Percentiles rank a stretch among this genome's conserved stretches.
These are phyloP conservation scores for Carassius carassius DNA, from an alignment of 2,113 vertebrate genomes.

Conservation along the genomic window DNA sequence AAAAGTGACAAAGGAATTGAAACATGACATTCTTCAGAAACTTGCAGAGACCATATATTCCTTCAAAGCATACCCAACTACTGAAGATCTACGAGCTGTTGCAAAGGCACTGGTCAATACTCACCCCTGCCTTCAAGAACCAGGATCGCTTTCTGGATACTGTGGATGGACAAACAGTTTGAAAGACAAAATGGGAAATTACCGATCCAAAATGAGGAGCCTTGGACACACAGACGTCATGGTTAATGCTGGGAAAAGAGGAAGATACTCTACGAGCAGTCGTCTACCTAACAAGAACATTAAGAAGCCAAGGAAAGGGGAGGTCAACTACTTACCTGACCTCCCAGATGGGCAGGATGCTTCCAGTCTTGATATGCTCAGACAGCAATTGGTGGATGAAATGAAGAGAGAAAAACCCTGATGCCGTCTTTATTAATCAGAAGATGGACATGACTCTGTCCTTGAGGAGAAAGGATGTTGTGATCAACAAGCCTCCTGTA, in stretches of 20 bases:
- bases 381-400: conserved; percentile 45
- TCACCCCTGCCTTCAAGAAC: conserved; percentile 10
- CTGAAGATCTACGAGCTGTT: background rate
- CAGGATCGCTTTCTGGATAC: conserved; percentile 19
- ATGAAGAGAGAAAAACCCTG: conserved; percentile 47
- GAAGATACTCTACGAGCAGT: background rate
- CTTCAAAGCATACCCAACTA: conserved; percentile 20
- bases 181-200: conserved; percentile 34
- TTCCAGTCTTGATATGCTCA: background rate
- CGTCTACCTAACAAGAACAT: conserved; percentile 49
- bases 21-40: conserved; percentile 3
- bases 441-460: background rate
- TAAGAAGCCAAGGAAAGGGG: conserved; percentile 48
- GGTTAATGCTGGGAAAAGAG: conserved; percentile 32
- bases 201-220: conserved; percentile 25
- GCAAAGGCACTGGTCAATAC: background rate
- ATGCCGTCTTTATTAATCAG: background rate
- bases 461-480: background rate
- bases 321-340: conserved; percentile 46
- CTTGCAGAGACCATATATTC: conserved; percentile 21
- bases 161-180: conserved; percentile 39
- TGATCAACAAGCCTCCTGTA: background rate
- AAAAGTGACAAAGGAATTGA: conserved; percentile 41
- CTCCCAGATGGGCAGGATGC: conserved; percentile 38
- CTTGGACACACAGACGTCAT: background rate